Percentiles rank a stretch among this genome's conserved stretches.
phyloP scores from a whole-genome alignment of 2,797 vertebrate genomes.

The Molossus alvarezi region DNA sequence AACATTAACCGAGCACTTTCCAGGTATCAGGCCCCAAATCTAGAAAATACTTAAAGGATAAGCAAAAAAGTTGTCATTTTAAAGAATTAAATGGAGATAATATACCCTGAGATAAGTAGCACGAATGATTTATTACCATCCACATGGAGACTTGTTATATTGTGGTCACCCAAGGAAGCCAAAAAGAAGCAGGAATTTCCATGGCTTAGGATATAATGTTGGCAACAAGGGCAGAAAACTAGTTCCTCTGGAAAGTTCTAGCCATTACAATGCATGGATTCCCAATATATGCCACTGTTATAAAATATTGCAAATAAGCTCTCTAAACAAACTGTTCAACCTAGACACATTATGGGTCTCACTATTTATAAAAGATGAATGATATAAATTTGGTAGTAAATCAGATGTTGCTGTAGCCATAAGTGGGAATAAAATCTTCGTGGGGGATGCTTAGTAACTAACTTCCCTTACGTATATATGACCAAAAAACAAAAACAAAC shows the following conservation, averaged over 20 bases:
- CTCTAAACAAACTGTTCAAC: neutral
- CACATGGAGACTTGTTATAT: neutral
- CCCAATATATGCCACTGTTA: neutral
- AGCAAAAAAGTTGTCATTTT: constrained; percentile 16
- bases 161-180: neutral
- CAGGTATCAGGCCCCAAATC: neutral
- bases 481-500: neutral
- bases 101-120: neutral
- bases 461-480: neutral
- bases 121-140: neutral
- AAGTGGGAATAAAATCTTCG: neutral
- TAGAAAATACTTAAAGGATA: neutral
- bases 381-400: neutral
- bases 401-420: neutral
- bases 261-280: neutral
- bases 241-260: neutral
- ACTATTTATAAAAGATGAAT: constrained; percentile 8
- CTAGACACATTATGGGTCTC: neutral
- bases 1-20: neutral
- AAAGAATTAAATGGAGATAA: neutral
- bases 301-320: neutral
- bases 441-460: neutral
- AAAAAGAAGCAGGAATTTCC: neutral
- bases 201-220: neutral
- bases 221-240: neutral